These are phyloP conservation scores for Brachionus asplanchnoidis DNA, from an alignment of 1,140 invertebrate species.

Conservation along the genomic window DNA sequence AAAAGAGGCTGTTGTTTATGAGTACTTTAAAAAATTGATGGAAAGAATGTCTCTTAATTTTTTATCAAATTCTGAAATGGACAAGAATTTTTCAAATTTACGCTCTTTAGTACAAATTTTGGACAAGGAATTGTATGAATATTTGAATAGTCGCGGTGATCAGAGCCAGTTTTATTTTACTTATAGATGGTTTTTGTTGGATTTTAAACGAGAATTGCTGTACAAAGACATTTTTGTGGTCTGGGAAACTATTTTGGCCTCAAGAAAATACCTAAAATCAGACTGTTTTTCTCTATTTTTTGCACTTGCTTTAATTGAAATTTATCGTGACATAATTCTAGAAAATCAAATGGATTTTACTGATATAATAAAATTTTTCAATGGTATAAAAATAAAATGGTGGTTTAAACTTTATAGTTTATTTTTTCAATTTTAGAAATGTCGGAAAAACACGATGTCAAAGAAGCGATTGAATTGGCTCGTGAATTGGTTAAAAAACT, in stretches of 20 bases:
- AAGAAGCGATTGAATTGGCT: slow-evolving; percentile 71
- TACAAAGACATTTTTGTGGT: slow-evolving; percentile 37
- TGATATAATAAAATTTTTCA: slow-evolving; percentile 41
- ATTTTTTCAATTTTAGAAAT: slow-evolving; percentile 70
- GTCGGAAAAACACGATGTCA: slow-evolving; percentile 83
- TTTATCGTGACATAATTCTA: slow-evolving; percentile 36
- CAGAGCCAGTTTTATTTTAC: slow-evolving; percentile 40
- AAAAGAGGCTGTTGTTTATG: slow-evolving; percentile 13
- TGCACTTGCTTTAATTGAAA: slow-evolving; percentile 34
- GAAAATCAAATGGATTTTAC: slow-evolving; percentile 41
- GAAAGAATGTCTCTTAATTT: slow-evolving; percentile 21
- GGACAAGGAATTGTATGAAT: slow-evolving; percentile 20
- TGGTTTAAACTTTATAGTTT: too few relatives aligned
- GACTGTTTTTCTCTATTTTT: slow-evolving; percentile 20
- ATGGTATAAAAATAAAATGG: not conserved
- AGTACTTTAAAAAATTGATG: slow-evolving; percentile 33
- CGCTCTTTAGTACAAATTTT: slow-evolving; percentile 13
- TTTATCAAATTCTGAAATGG: not conserved
- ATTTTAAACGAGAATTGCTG: slow-evolving; percentile 40
- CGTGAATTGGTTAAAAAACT: slow-evolving; percentile 77
- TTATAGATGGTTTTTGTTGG: slow-evolving; percentile 41
- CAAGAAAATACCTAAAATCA: not conserved
- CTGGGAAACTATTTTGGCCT: slow-evolving; percentile 27
- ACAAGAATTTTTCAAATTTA: slow-evolving; percentile 15
- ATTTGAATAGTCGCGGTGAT: slow-evolving; percentile 8